Evolutionary conservation across 2,797 vertebrate species (phyloP), one percentile per base, ranked within the genome.

Genomic region (Siniperca undulata): DNA sequence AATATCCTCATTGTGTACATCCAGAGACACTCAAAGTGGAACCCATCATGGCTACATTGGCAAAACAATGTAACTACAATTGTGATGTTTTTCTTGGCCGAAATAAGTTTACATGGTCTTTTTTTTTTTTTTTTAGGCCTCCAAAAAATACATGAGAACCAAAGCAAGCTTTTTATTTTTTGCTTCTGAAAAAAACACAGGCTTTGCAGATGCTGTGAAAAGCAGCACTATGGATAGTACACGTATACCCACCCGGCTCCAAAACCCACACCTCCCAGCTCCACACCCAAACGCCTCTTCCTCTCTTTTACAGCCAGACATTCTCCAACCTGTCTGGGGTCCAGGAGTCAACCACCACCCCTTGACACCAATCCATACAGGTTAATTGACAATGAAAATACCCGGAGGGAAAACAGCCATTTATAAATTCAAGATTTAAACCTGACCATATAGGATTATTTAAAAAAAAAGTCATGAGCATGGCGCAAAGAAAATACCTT

Each of bases 331-430:
- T 64, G 86, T 89, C 90, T 92, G 84, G 66, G 86, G 86, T 87
- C 60, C 83, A 55, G 65, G 75, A 90, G 93, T 91, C 91, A 89
- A 91, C 88, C 75, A 20, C 77, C 75, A 70, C 90, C 89, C 85
- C 86, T 89, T 93, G 91, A 94, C 93, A 93, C 89, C 90, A 87
- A 90, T 91, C 90, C 89, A 88, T 81, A 64, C 3, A 84, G 88
- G 90, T 93, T 94, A 92, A 95, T 92, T 92, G 90, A 86, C 87
- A 91, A 89, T 91, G 86, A 93, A 94, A 94, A 94, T 92, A 92
- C 86, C 93, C 93, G 84, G 69, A 78, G 83, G 90, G 80, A 85
- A 74, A 73, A 88, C 83, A 50, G 56, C 48, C 69, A 20, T 88
- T 87, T 78, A 80, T 78, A 62, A 86, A 79, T 64, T 82, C 75